These are phyloP conservation scores for Aptenodytes patagonicus DNA, from an alignment of 2,113 vertebrate species.

Conservation along the genomic window DNA sequence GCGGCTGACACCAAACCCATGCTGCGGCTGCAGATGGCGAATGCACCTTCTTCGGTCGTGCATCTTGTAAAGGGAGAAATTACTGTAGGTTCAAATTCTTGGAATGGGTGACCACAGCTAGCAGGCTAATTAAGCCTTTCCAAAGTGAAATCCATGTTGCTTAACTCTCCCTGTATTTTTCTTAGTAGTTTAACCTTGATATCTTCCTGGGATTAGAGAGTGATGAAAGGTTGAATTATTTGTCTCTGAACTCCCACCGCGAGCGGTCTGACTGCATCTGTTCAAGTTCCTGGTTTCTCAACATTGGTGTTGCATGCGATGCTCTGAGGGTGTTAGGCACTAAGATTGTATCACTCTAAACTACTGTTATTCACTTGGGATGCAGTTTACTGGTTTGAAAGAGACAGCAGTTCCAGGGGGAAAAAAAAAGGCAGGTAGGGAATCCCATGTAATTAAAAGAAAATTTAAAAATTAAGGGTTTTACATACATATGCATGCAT, in stretches of 20 bases:
- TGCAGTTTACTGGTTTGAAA: neutral
- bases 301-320: neutral
- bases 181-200: constrained; percentile 50
- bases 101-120: neutral
- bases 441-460: neutral
- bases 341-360: constrained; percentile 19
- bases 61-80: neutral
- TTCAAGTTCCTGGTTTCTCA: constrained; percentile 47
- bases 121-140: constrained; percentile 2
- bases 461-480: neutral
- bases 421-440: neutral
- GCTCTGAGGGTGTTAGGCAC: neutral
- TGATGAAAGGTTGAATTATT: constrained; percentile 63
- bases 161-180: constrained; percentile 12
- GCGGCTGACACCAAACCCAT: constrained; percentile 32
- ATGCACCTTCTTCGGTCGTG: neutral
- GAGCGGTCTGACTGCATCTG: constrained; percentile 27
- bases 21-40: neutral
- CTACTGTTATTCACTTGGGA: neutral
- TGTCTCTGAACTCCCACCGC: constrained; percentile 23
- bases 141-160: neutral
- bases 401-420: neutral
- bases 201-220: constrained; percentile 51
- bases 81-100: neutral
- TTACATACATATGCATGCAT: neutral